A percentile compares a stretch with the other conserved stretches of the same genome.
Conservation (phyloP, 2,797 vertebrate genomes). For the Pseudochirops cupreus region DNA sequence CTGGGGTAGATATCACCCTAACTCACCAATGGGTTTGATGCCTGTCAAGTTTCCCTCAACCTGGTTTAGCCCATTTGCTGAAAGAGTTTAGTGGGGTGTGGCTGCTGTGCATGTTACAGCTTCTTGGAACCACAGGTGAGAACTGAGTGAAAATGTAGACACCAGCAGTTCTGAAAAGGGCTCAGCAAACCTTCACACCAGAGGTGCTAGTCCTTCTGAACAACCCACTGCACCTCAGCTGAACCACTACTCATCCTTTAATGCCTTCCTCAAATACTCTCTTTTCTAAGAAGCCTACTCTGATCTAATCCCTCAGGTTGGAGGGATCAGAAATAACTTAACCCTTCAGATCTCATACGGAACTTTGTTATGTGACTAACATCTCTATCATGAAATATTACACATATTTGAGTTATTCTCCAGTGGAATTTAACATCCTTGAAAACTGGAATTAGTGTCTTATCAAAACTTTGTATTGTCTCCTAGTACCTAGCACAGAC, state of each 20-base stretch:
- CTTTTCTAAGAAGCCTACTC: not conserved
- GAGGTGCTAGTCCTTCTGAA: not conserved
- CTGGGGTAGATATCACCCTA: not conserved
- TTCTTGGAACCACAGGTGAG: not conserved
- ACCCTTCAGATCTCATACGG: not conserved
- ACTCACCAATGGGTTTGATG: not conserved
- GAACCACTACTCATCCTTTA: not conserved
- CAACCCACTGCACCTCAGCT: not conserved
- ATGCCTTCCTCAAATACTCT: not conserved
- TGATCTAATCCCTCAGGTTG: not conserved
- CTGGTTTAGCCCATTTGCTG: not conserved
- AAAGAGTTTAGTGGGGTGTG: not conserved
- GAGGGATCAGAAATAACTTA: not conserved
- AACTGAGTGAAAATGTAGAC: not conserved
- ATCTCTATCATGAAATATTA: not conserved
- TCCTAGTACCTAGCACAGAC: not conserved
- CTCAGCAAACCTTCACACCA: not conserved
- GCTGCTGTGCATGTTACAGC: not conserved
- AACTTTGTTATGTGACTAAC: not conserved
- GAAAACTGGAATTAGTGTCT: no score
- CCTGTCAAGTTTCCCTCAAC: not conserved
- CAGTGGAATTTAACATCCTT: not conserved
- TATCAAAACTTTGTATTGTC: not conserved
- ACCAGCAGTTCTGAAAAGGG: not conserved
- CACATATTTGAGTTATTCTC: not conserved